Evolutionary conservation across 2,888 invertebrate species (phyloP), one percentile per base, ranked within the genome.

Genomic region (Cataglyphis cursor): DNA sequence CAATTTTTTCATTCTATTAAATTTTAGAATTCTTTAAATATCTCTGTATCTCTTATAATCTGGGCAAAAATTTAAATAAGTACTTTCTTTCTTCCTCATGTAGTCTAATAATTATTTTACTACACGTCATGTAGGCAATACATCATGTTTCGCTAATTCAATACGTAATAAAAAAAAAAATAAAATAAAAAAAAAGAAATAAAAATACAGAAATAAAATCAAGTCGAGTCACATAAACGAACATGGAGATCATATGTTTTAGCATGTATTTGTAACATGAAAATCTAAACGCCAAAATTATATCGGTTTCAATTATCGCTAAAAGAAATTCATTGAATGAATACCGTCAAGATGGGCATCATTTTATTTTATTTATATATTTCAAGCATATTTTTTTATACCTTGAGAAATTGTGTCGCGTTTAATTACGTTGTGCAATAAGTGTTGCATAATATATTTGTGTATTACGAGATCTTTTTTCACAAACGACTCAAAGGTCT

Each of bases 401-500:
- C n/a, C 38, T 51, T 21, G 28, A 62, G n/a, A 28, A 68, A 72
- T 8, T 61, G 35, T 24, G 48, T 35, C n/a, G 80, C 48, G 38
- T 62, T 81, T 62, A 81, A 81, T 81, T 81, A 64, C 35, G 28
- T 81, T 62, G 41, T 31, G 81, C 81, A 81, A 75, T 54, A 54
- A 81, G 24, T 12, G 12, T 75, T 74, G n/a, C 62, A 6, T 75
- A 81, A 81, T 75, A 54, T 62, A 54, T 62, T 74, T 75, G 31
- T 78, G 18, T n/a, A 51, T 59, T 68, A 78, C 57, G 38, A 5
- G 21, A 78, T 70, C 1, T 59, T 70, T 70, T 70, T 70, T 2
- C 59, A 59, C 31, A 70, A 59, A 44, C 18, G n/a, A 12, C 18
- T 35, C 24, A 44, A 51, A 12, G 21, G 18, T 21, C 15, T 66